Percentiles rank a stretch among this genome's conserved stretches.
phyloP scores from a whole-genome alignment of 1,140 invertebrate genomes.

The Aphidius gifuensis region DNA sequence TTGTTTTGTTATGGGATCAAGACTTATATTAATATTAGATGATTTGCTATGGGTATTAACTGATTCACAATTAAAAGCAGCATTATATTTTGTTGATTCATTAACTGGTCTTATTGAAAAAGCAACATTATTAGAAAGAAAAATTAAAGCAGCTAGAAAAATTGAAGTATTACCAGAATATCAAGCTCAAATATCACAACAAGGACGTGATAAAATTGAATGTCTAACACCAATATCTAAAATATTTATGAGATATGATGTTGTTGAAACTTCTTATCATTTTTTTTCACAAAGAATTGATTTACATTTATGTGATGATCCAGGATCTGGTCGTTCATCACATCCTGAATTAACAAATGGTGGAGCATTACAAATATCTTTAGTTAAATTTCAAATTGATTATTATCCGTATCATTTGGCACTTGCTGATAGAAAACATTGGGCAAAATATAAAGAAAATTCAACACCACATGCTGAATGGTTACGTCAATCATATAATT shows the following conservation, averaged over 20 bases:
- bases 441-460: constrained; percentile 73
- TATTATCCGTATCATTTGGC: constrained; percentile 97
- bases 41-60: constrained; percentile 98
- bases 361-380: constrained; percentile 89
- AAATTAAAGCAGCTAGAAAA: constrained; percentile 86
- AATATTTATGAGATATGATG: constrained; percentile 87
- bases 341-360: constrained; percentile 83
- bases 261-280: constrained; percentile 97
- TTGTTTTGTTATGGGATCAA: constrained; percentile 88
- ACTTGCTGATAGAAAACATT: constrained; percentile 80
- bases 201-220: constrained; percentile 54
- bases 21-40: constrained; percentile 89
- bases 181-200: constrained; percentile 71
- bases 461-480: constrained; percentile 70
- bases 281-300: constrained; percentile 91
- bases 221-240: constrained; percentile 57
- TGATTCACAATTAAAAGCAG: constrained; percentile 93
- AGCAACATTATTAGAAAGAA: constrained; percentile 77
- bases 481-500: constrained; percentile 67
- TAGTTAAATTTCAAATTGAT: constrained; percentile 88
- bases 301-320: constrained; percentile 96
- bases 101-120: constrained; percentile 80
- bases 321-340: constrained; percentile 75
- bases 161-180: constrained; percentile 83
- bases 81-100: constrained; percentile 90